A percentile compares a stretch with the other conserved stretches of the same genome.
Evolutionary conservation across 1,140 invertebrate genomes (phyloP).

Genomic region (Oryctes rhinoceros): DNA sequence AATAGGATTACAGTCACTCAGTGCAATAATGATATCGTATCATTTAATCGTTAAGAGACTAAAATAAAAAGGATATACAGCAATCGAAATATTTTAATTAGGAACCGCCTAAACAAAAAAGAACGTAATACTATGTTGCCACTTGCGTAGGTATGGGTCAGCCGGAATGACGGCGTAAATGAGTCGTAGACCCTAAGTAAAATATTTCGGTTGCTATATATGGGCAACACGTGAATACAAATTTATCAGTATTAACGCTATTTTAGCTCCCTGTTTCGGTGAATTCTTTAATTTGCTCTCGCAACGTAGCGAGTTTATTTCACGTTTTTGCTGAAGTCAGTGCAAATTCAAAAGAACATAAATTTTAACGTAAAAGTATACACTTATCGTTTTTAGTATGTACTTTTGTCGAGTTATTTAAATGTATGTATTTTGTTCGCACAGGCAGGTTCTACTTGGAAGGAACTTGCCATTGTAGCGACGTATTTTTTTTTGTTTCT

Average conservation of each 20-base stretch:
- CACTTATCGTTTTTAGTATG: constrained; percentile 15
- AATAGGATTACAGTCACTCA: background rate
- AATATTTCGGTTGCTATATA: no score
- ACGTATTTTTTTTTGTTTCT: background rate
- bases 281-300: background rate
- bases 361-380: background rate
- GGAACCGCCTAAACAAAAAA: no score
- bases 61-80: background rate
- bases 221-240: background rate
- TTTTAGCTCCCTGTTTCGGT: background rate
- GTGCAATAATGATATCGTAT: constrained; percentile 10
- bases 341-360: background rate
- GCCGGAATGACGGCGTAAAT: no score
- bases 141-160: no score
- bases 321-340: constrained; percentile 29
- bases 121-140: no score
- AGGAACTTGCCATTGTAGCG: constrained; percentile 8
- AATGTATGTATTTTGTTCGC: background rate
- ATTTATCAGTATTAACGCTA: constrained; percentile 22
- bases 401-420: background rate
- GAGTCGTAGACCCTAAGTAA: no score
- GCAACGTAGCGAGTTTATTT: background rate
- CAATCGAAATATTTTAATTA: no score
- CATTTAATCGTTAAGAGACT: background rate
- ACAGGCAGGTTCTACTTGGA: background rate